A percentile compares a stretch with the other conserved stretches of the same genome.
phyloP scores from a whole-genome alignment of 2,797 vertebrate genomes.

The Prunella strophiata region DNA sequence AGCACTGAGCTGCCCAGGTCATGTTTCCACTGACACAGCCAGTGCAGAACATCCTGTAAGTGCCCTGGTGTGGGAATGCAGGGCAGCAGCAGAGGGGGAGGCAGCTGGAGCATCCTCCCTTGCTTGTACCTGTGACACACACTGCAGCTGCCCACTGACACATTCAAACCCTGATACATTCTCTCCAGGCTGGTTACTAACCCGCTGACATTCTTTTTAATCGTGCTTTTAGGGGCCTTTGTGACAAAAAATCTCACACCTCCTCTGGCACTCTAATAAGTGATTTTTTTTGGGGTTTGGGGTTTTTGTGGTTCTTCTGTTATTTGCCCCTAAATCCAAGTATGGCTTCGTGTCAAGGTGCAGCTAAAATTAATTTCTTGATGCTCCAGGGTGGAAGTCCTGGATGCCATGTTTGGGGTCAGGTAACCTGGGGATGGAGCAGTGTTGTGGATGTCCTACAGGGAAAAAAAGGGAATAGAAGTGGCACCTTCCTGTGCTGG shows the following conservation, averaged over 20 bases:
- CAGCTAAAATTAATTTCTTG: background rate
- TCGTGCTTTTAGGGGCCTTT: background rate
- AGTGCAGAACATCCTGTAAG: accelerated
- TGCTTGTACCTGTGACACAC: background rate
- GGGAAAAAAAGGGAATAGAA: background rate
- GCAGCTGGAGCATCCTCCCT: background rate
- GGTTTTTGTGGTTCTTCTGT: background rate
- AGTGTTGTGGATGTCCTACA: background rate
- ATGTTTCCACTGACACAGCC: accelerated
- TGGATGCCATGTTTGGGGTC: background rate
- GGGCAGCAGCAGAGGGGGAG: background rate
- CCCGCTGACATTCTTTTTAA: background rate
- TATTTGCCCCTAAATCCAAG: background rate
- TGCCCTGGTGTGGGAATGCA: background rate
- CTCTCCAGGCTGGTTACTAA: background rate
- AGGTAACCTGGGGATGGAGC: background rate
- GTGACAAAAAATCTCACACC: background rate
- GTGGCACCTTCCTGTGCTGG: background rate
- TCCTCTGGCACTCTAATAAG: background rate
- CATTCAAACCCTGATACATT: background rate
- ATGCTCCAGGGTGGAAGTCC: background rate
- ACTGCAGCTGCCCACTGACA: background rate
- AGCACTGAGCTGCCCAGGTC: background rate
- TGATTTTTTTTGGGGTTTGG: background rate
- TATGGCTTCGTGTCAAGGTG: background rate